Conservation (phyloP, 2,888 invertebrate species). For the Odontocerum albicorne region DNA sequence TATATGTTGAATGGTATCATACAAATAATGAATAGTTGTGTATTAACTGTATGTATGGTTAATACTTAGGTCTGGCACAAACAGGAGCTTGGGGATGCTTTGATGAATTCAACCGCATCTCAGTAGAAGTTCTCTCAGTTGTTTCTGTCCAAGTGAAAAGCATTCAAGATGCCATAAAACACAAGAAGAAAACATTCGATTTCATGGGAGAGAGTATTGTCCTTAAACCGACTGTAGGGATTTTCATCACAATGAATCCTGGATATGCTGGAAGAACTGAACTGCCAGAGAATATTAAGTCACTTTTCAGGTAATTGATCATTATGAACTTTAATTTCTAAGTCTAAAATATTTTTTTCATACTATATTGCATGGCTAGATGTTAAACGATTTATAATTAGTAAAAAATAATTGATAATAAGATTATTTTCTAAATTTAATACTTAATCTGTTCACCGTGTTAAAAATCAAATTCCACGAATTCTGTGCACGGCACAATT, state of each 20-base stretch:
- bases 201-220: conserved; percentile 83
- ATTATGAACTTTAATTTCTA: neutral
- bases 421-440: neutral
- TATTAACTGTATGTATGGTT: no score
- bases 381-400: no score
- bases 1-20: no score
- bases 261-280: conserved; percentile 93
- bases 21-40: no score
- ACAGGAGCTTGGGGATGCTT: conserved; percentile 98
- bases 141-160: conserved; percentile 92
- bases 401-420: no score
- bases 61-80: conserved; percentile 71
- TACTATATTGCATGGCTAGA: no score
- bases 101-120: conserved; percentile 94
- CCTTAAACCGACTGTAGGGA: conserved; percentile 77
- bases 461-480: no score
- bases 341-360: neutral
- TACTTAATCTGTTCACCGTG: no score
- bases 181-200: conserved; percentile 75
- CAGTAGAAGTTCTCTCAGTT: conserved; percentile 92
- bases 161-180: conserved; percentile 84
- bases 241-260: conserved; percentile 97
- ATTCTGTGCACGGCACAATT: no score
- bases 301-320: conserved; percentile 63
- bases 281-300: conserved; percentile 79